A percentile compares a stretch with the other conserved stretches of the same genome.
Conservation (phyloP, 2,113 vertebrate genomes). For the Gobio gobio region DNA sequence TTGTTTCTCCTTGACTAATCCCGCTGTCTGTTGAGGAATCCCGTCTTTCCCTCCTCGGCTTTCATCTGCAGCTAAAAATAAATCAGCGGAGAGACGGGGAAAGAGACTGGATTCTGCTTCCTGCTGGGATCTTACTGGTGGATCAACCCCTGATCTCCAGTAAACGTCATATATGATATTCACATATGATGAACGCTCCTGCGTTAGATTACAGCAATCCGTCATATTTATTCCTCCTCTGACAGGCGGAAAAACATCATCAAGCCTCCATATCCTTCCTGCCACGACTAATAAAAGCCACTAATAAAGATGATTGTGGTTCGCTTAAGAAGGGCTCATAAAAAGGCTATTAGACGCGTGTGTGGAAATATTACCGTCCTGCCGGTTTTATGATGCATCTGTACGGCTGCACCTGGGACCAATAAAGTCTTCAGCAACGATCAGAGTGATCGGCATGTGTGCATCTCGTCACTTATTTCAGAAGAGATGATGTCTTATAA, state of each 20-base stretch:
- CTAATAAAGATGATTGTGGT: slow-evolving; percentile 78
- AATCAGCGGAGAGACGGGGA: neutral
- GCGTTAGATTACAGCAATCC: slow-evolving; percentile 63
- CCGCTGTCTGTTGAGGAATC: slow-evolving; percentile 48
- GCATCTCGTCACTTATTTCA: no score
- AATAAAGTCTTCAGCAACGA: slow-evolving; percentile 36
- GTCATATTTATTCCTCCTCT: slow-evolving; percentile 73
- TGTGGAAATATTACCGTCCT: slow-evolving; percentile 64
- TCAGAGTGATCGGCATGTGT: neutral
- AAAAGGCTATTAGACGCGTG: slow-evolving; percentile 76
- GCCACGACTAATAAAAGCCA: slow-evolving; percentile 66
- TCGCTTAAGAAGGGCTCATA: slow-evolving; percentile 70
- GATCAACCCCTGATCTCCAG: neutral
- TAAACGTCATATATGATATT: no score
- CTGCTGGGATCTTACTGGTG: neutral
- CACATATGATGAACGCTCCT: neutral
- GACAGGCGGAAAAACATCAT: slow-evolving; percentile 78
- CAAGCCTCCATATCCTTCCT: slow-evolving; percentile 56
- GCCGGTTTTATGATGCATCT: slow-evolving; percentile 41
- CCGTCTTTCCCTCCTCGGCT: slow-evolving; percentile 31
- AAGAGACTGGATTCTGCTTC: neutral
- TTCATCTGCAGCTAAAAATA: slow-evolving; percentile 49
- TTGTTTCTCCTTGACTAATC: slow-evolving; percentile 33
- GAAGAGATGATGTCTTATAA: no score
- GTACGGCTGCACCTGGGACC: slow-evolving; percentile 37